Evolutionary conservation across 2,113 vertebrate genomes (phyloP), one percentile per base, ranked within the genome.

Genomic region (Halichoerus grypus): DNA sequence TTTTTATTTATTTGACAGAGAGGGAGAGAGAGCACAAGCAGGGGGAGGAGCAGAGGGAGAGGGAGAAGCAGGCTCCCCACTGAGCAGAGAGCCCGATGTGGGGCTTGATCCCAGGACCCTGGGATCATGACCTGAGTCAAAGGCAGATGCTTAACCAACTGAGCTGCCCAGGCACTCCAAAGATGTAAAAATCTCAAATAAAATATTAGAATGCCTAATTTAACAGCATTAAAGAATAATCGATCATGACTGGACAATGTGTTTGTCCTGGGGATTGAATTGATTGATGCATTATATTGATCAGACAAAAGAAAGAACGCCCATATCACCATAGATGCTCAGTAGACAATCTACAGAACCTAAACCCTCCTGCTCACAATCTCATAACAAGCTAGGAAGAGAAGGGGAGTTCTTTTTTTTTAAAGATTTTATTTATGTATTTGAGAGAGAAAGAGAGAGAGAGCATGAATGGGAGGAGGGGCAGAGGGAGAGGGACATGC

Each of bases 251-350:
- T 96, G 72, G 71, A 46, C 67, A 95, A 71, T 49, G 31, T 88
- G 74, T 74, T 96, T 95, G 67, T 92, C 16, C 63, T 39, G 39
- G 88, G 61, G 94, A 88, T 51, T 67, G 86, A 96, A 89, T 91
- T 21, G 42, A 88, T 91, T 74, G 93, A 49, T 21, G 39, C 14
- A 65, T 57, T 36, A 42, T 80, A 95, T 85, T 82, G 77, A 76
- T 91, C 65, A 69, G 71, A 88, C 28, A 81, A 83, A 93, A 76
- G 63, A 87, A 15, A 88, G 76, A 95, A 65, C 57, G 5, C 15
- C n/a, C 5, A 4, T 63, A 46, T 71, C 9, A 55, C 0, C 55
- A 33, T 4, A 85, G 12, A 57, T 53, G 80, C 31, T 82, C 46
- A 26, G 0, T 71, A 72, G 67, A 4, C 87, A 71, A 19, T 71